Conservation (phyloP, 2,888 invertebrate genomes). For the Ophion costatus region DNA sequence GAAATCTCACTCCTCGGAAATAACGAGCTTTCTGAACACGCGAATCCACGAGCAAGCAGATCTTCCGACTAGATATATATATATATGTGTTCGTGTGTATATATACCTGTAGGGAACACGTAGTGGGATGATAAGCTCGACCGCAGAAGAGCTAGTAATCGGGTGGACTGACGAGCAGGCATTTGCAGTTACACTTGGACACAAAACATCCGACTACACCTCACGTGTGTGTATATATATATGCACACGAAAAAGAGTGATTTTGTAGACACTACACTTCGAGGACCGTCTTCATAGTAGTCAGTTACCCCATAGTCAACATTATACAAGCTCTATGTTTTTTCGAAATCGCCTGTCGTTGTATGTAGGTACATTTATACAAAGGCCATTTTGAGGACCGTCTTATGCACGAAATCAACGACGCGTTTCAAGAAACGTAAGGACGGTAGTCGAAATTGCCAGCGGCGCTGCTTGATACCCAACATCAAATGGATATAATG, state of each 20-base stretch:
- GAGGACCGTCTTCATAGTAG: too few relatives aligned
- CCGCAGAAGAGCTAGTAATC: conserved; percentile 56
- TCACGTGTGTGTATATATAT: neutral
- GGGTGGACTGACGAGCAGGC: conserved; percentile 33
- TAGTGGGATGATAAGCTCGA: conserved; percentile 53
- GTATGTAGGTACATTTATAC: too few relatives aligned
- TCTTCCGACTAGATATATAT: conserved; percentile 29
- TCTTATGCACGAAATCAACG: too few relatives aligned
- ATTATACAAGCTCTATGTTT: too few relatives aligned
- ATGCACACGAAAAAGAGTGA: neutral
- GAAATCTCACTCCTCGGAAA: conserved; percentile 47
- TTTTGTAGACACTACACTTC: too few relatives aligned
- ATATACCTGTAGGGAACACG: conserved; percentile 35
- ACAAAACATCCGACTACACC: conserved; percentile 15
- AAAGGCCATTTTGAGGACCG: too few relatives aligned
- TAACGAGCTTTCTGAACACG: conserved; percentile 62
- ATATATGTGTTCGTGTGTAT: neutral
- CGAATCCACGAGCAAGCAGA: conserved; percentile 50
- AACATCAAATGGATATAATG: too few relatives aligned
- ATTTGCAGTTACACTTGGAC: conserved; percentile 53
- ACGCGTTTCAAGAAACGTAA: too few relatives aligned
- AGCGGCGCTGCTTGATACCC: too few relatives aligned
- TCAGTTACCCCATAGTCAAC: too few relatives aligned
- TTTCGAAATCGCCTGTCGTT: too few relatives aligned
- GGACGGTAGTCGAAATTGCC: too few relatives aligned